Evolutionary conservation across 2,888 invertebrate genomes (phyloP).

Genomic region (Oscheius sp.): DNA sequence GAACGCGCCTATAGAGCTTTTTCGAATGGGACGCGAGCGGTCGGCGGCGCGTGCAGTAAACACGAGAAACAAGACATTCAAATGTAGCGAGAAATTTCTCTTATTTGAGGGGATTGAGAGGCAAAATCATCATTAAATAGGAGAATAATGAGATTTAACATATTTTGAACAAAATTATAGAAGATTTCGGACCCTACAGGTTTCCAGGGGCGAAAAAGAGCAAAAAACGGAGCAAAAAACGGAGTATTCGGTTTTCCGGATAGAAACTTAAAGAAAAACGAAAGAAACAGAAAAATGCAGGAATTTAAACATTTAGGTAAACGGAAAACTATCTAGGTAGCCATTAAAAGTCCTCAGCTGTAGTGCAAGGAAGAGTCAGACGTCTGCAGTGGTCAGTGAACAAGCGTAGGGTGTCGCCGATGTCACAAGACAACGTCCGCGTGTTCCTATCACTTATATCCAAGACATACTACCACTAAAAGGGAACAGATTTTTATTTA

Average conservation of each 20-base stretch:
- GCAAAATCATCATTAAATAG: no score
- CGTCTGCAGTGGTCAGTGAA: slow-evolving; percentile 23
- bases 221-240: not conserved
- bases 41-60: slow-evolving; percentile 33
- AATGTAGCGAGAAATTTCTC: slow-evolving; percentile 13
- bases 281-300: not conserved
- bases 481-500: not conserved
- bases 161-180: no score
- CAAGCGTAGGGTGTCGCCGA: slow-evolving; percentile 17
- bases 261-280: not conserved
- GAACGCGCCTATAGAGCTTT: slow-evolving; percentile 34
- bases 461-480: not conserved
- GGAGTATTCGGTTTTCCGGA: no score
- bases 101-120: not conserved
- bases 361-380: slow-evolving; percentile 25
- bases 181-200: no score
- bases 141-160: no score
- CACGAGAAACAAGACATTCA: slow-evolving; percentile 17
- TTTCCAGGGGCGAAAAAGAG: no score
- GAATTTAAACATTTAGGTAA: slow-evolving; percentile 1
- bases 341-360: slow-evolving; percentile 15
- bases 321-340: not conserved
- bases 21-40: slow-evolving; percentile 37
- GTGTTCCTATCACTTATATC: slow-evolving; percentile 24
- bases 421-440: slow-evolving; percentile 32